Evolutionary conservation across 2,797 vertebrate genomes (phyloP).

Genomic region (Esox masquinongy): DNA sequence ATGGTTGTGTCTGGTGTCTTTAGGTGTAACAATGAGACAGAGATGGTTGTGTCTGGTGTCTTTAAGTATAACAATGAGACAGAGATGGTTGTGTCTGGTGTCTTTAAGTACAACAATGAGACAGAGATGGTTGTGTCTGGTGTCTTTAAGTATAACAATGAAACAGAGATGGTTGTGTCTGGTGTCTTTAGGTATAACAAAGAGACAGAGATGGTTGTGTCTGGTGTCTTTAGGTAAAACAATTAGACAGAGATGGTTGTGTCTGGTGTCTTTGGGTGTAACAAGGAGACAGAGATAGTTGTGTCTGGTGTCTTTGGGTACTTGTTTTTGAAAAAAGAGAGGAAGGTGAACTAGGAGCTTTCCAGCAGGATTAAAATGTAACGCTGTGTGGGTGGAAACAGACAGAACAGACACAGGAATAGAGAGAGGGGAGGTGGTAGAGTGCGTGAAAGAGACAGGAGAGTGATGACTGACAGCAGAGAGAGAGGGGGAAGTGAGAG

Average conservation of each 20-base stretch:
- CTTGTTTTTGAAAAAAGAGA: background rate
- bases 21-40: no score
- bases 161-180: no score
- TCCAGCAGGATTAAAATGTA: background rate
- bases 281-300: background rate
- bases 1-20: no score
- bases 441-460: slow-evolving; percentile 21
- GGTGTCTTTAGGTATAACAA: no score
- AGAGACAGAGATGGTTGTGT: no score
- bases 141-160: no score
- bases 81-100: no score
- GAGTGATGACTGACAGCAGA: slow-evolving; percentile 21
- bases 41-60: no score
- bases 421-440: slow-evolving; percentile 2
- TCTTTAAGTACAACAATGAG: no score
- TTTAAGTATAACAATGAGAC: no score
- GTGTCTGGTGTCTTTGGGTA: background rate
- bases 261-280: background rate
- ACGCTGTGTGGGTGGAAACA: background rate
- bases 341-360: background rate
- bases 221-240: background rate
- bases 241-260: background rate
- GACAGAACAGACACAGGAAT: background rate
- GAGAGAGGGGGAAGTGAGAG: background rate
- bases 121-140: no score